A percentile compares a stretch with the other conserved stretches of the same genome.
phyloP scores from a whole-genome alignment of 2,113 vertebrate species.

The Protobothrops mucrosquamatus region DNA sequence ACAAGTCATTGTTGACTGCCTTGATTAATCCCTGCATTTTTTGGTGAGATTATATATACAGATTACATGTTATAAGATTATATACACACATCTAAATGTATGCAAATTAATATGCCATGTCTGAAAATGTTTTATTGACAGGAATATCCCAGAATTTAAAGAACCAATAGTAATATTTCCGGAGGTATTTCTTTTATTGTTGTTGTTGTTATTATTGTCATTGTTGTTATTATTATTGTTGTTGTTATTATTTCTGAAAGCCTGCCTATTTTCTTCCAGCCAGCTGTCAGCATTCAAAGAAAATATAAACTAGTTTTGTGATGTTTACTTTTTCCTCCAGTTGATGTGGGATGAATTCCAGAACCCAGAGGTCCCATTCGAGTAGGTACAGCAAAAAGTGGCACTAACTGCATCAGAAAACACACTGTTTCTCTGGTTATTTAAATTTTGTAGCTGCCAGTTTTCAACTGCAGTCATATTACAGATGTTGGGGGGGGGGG shows the following conservation, averaged over 20 bases:
- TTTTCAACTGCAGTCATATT: neutral
- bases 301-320: neutral
- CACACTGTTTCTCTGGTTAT: neutral
- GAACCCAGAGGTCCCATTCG: neutral
- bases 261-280: neutral
- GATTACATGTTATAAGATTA: neutral
- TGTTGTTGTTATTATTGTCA: too few species aligned
- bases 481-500: neutral
- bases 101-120: neutral
- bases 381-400: neutral
- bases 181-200: neutral
- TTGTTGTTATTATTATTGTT: too few species aligned
- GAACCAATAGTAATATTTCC: conserved; percentile 52
- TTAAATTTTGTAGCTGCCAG: neutral
- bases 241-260: neutral
- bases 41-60: neutral
- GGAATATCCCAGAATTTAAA: neutral
- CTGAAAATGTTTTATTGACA: conserved; percentile 16
- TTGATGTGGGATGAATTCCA: neutral
- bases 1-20: neutral
- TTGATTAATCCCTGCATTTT: neutral
- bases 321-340: neutral
- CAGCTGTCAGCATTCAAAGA: neutral
- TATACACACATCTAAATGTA: conserved; percentile 23
- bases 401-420: neutral